Conservation (phyloP, 2,113 vertebrate genomes). For the Lophius piscatorius region DNA sequence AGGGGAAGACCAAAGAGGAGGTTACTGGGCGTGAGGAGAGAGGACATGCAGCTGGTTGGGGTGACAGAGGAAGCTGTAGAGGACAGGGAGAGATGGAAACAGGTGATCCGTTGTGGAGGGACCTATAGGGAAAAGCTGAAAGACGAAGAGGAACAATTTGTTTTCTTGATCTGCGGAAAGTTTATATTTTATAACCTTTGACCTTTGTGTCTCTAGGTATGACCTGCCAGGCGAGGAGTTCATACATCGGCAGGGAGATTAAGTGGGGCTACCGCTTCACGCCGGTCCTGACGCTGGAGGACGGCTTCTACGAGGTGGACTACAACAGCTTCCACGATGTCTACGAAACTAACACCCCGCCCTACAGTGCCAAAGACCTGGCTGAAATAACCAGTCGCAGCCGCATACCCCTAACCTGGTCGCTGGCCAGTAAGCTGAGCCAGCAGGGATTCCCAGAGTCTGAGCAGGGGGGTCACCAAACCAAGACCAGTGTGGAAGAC, state of each 20-base stretch:
- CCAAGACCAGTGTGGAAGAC: constrained; percentile 56
- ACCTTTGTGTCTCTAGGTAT: constrained; percentile 81
- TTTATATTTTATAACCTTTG: neutral
- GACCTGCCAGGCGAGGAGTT: constrained; percentile 97
- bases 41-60: too few relatives aligned
- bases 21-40: too few relatives aligned
- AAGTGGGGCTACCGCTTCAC: constrained; percentile 98
- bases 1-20: too few relatives aligned
- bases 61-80: too few relatives aligned
- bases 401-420: constrained; percentile 93
- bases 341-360: constrained; percentile 94
- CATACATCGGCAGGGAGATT: constrained; percentile 94
- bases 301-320: constrained; percentile 98
- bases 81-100: too few relatives aligned
- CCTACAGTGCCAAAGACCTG: constrained; percentile 92
- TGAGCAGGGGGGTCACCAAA: constrained; percentile 79
- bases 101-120: too few relatives aligned
- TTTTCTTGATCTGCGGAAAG: neutral
- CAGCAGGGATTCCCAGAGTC: constrained; percentile 88
- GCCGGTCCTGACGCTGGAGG: constrained; percentile 94
- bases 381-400: constrained; percentile 84
- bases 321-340: constrained; percentile 98
- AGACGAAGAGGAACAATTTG: too few relatives aligned
- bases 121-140: too few relatives aligned
- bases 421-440: constrained; percentile 92